A percentile compares a stretch with the other conserved stretches of the same genome.
phyloP scores from a whole-genome alignment of 2,797 vertebrate species.

The Kryptopterus vitreolus region DNA sequence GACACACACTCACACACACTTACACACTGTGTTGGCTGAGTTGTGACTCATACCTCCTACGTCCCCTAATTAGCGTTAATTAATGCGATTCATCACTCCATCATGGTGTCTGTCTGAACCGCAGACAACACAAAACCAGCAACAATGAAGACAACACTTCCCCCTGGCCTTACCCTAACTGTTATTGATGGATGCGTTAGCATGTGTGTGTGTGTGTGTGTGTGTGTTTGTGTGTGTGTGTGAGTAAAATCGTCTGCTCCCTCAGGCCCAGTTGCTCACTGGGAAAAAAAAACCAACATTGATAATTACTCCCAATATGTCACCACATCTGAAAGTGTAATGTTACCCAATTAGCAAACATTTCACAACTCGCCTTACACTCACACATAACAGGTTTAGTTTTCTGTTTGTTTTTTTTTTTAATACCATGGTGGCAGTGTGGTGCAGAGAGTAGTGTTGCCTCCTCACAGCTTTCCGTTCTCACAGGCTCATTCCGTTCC shows the following conservation, averaged over 20 bases:
- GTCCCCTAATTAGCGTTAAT: slow-evolving; percentile 44
- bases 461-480: background rate
- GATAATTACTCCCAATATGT: slow-evolving; percentile 24
- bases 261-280: background rate
- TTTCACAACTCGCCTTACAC: slow-evolving; percentile 5
- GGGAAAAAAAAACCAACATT: background rate
- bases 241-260: background rate
- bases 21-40: slow-evolving; percentile 12
- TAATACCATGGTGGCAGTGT: background rate
- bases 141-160: slow-evolving; percentile 36
- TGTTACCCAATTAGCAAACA: slow-evolving; percentile 14
- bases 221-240: slow-evolving; percentile 14
- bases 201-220: background rate
- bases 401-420: background rate
- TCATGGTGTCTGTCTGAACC: slow-evolving; percentile 24
- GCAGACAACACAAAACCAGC: slow-evolving; percentile 34
- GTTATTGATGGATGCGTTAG: background rate
- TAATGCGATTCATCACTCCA: slow-evolving; percentile 44
- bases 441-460: background rate
- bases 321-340: background rate
- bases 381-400: no score
- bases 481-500: background rate
- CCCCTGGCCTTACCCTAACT: slow-evolving; percentile 5
- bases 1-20: slow-evolving; percentile 8
- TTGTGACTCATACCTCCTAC: slow-evolving; percentile 37